A percentile compares a stretch with the other conserved stretches of the same genome.
Evolutionary conservation across 2,888 invertebrate genomes (phyloP).

Genomic region (Drosophila buzzatii): DNA sequence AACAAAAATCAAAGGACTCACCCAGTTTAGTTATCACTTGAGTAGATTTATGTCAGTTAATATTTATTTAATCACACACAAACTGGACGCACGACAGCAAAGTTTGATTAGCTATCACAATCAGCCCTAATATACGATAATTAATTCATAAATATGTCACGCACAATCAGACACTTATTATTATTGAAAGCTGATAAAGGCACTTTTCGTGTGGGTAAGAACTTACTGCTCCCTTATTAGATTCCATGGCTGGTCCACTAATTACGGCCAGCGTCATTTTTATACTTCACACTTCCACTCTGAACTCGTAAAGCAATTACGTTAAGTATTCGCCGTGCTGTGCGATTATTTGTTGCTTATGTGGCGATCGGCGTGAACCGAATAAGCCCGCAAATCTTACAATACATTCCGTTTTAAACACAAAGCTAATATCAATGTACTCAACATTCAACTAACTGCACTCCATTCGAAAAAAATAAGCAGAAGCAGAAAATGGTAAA

Average conservation of each 20-base stretch:
- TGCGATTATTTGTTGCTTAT: conserved; percentile 50
- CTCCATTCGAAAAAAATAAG: conserved; percentile 41
- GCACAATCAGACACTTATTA: conserved; percentile 26
- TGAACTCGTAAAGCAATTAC: conserved; percentile 15
- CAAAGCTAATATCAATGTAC: conserved; percentile 24
- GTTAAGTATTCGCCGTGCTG: conserved; percentile 61
- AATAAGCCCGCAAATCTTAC: conserved; percentile 63
- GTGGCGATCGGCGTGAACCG: conserved; percentile 60
- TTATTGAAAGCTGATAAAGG: conserved; percentile 24
- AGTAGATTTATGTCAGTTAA: conserved; percentile 23
- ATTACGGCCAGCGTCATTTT: conserved; percentile 55
- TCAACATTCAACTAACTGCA: conserved; percentile 36
- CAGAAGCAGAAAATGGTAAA: conserved; percentile 28
- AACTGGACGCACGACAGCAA: conserved; percentile 9
- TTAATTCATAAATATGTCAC: conserved; percentile 40
- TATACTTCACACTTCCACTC: too few relatives aligned
- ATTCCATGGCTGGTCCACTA: conserved; percentile 48
- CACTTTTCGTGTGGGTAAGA: conserved; percentile 10
- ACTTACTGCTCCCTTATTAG: conserved; percentile 64
- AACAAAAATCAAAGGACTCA: conserved; percentile 1
- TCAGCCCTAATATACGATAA: conserved; percentile 28
- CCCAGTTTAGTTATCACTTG: conserved; percentile 3
- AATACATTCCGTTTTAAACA: conserved; percentile 56
- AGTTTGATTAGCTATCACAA: conserved; percentile 24
- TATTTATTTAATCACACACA: conserved; percentile 29